phyloP scores from a whole-genome alignment of 2,888 invertebrate genomes.

The Pandemis cinnamomeana region DNA sequence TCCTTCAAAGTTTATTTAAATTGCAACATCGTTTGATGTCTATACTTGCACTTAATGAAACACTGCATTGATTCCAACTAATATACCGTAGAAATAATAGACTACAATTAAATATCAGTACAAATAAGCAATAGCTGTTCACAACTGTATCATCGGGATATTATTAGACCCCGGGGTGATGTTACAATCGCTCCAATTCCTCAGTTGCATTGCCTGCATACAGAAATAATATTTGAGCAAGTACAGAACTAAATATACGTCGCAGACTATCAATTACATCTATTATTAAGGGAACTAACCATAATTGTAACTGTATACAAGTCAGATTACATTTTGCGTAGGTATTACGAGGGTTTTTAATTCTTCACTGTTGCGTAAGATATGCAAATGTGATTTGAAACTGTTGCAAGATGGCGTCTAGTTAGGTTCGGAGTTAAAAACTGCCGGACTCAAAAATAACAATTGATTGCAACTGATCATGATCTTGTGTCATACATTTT shows the following conservation, averaged over 20 bases:
- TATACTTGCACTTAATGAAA: neutral
- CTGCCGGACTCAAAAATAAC: neutral
- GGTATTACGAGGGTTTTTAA: neutral
- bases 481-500: no score
- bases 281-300: constrained; percentile 15
- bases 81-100: constrained; percentile 17
- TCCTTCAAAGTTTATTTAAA: no score
- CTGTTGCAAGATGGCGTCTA: neutral
- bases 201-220: constrained; percentile 10
- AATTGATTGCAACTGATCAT: neutral
- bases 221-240: constrained; percentile 21
- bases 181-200: constrained; percentile 26
- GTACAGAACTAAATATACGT: constrained; percentile 30
- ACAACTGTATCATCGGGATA: constrained; percentile 15
- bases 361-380: constrained; percentile 5
- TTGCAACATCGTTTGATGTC: no score
- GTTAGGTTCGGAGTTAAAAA: neutral
- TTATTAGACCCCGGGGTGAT: constrained; percentile 34
- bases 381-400: neutral
- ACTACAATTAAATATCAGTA: constrained; percentile 31
- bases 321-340: neutral
- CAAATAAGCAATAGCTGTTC: constrained; percentile 15
- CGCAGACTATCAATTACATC: constrained; percentile 24
- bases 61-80: neutral
- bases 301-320: neutral